Evolutionary conservation across 2,888 invertebrate species (phyloP).

Genomic region (Blera fallax): DNA sequence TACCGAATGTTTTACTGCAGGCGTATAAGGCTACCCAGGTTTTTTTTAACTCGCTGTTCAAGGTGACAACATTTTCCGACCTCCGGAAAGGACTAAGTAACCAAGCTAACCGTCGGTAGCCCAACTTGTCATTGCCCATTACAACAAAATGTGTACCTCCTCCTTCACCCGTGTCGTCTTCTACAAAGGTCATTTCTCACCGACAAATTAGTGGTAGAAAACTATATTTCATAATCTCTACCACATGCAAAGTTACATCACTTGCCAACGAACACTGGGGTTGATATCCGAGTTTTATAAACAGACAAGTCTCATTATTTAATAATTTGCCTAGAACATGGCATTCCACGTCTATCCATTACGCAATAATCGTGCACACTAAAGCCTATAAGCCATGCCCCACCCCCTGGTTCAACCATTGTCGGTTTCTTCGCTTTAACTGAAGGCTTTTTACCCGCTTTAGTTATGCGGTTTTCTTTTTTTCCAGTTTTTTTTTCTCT

Average conservation of each 20-base stretch:
- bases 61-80: too few species aligned
- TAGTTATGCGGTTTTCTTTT: conserved; percentile 20
- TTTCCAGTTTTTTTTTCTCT: not conserved
- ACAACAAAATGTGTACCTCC: not conserved
- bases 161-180: not conserved
- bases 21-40: too few species aligned
- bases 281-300: conserved; percentile 10
- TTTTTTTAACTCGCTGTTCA: too few species aligned
- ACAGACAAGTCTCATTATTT: conserved; percentile 44
- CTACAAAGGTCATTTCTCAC: not conserved
- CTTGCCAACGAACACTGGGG: not conserved
- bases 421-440: not conserved
- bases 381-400: conserved; percentile 1
- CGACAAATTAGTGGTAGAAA: not conserved
- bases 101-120: too few species aligned
- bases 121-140: too few species aligned
- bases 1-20: too few species aligned
- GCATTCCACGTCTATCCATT: conserved; percentile 29
- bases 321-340: conserved; percentile 30
- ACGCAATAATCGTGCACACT: conserved; percentile 49
- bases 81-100: too few species aligned
- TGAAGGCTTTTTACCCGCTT: conserved; percentile 33
- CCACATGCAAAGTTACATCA: conserved; percentile 23
- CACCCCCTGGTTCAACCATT: not conserved
- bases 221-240: not conserved